Base-by-base conservation (phyloP, 2,797 vertebrate species). In the Lagodon rhomboides region DNA sequence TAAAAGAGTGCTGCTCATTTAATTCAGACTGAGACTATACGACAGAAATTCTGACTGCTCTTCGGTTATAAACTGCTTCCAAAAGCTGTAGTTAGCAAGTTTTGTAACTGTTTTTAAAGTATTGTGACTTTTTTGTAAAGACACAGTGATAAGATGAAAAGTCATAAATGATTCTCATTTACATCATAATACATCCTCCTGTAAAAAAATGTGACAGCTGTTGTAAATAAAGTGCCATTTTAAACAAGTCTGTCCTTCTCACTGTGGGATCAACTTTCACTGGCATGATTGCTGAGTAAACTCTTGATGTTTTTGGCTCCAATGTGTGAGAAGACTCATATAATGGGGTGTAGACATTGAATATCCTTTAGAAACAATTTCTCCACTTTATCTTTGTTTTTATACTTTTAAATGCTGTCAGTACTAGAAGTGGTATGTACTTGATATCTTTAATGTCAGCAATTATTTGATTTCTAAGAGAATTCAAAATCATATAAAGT, bases 221-320 rank as follows among this genome's bases (percentile, higher is more conserved):
- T n/a, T 63, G 22, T 53, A 38, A 77, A 68, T 68, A 50, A 72
- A 67, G 2, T 22, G 3, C 12, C 3, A 44, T 22, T 22, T 25
- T 49, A 58, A 76, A 56, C 11, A 27, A 2, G 15, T 47, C 10
- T 63, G 22, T 49, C 6, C 1, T 17, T 49, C 16, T 50, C 34
- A 63, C 25, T 68, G 5, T 18, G n/a, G 17, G 17, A 49, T 41
- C 12, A 2, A 25, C 9, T 3, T 69, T 50, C 0, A n/a, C n/a
- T n/a, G n/a, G n/a, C n/a, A n/a, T n/a, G n/a, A n/a, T n/a, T n/a
- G n/a, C n/a, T n/a, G n/a, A n/a, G n/a, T n/a, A n/a, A n/a, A n/a
- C n/a, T n/a, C n/a, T n/a, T n/a, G n/a, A n/a, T n/a, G n/a, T n/a
- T n/a, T n/a, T n/a, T n/a, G n/a, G n/a, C n/a, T n/a, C n/a, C n/a